phyloP scores from a whole-genome alignment of 2,888 invertebrate genomes.

The Adela reaumurella region DNA sequence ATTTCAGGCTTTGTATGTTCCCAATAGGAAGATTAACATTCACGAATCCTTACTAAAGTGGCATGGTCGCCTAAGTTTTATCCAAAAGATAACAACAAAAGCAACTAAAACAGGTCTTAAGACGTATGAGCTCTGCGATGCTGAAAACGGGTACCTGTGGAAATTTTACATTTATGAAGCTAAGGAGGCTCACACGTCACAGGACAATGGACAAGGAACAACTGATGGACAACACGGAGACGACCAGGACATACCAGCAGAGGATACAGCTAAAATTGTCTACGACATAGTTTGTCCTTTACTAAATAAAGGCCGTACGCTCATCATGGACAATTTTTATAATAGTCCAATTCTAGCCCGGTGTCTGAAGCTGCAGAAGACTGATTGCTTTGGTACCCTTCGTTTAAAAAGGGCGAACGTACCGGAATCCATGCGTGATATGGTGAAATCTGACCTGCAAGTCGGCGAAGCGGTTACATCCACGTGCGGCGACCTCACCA shows the following conservation, averaged over 20 bases:
- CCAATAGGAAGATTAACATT: not conserved
- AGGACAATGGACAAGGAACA: too few species aligned
- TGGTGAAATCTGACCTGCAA: not conserved
- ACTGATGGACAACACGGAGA: too few species aligned
- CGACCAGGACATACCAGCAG: not conserved
- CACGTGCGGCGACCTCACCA: not conserved
- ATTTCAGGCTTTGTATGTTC: not conserved
- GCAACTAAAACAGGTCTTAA: not conserved
- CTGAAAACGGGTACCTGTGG: not conserved
- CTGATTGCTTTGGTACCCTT: not conserved
- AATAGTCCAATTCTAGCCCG: not conserved
- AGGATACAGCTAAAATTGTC: too few species aligned
- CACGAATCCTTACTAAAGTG: not conserved
- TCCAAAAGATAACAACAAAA: not conserved
- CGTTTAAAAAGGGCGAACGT: not conserved
- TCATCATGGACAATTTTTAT: not conserved
- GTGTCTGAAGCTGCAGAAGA: not conserved
- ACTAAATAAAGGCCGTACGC: not conserved
- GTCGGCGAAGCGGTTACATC: not conserved
- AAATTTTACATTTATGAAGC: not conserved
- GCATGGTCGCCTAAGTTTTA: not conserved
- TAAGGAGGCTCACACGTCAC: not conserved
- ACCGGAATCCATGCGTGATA: not conserved
- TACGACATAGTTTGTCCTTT: not conserved
- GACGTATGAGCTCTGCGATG: not conserved